Conservation (phyloP, 2,888 invertebrate species). For the Ferdinandea cuprea region DNA sequence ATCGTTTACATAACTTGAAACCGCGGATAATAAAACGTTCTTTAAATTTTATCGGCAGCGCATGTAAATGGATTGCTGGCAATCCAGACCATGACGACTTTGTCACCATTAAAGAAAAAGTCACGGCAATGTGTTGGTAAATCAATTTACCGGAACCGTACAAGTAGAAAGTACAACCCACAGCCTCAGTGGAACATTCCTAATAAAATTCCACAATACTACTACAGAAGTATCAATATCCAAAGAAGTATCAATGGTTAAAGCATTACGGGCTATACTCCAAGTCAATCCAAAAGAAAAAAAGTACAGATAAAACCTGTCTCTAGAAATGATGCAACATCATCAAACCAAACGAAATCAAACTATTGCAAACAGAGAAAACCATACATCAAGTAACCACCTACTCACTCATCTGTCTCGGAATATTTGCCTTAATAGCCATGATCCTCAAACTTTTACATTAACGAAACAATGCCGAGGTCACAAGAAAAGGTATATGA, state of each 20-base stretch:
- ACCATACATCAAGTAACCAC: too few species aligned
- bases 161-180: conserved; percentile 23
- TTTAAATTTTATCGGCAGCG: conserved; percentile 19
- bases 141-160: too few species aligned
- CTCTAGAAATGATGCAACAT: conserved; percentile 16
- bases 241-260: conserved; percentile 34
- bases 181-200: conserved; percentile 28
- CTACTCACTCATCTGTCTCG: conserved; percentile 15
- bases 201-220: conserved; percentile 56
- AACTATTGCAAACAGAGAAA: conserved; percentile 28
- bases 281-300: conserved; percentile 18
- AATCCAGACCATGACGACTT: too few species aligned
- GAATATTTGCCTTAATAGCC: conserved; percentile 11
- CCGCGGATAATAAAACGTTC: conserved; percentile 21
- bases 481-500: conserved; percentile 16
- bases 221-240: conserved; percentile 35
- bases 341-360: conserved; percentile 41
- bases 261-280: conserved; percentile 32
- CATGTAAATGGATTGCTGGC: conserved; percentile 38
- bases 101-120: background rate
- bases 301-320: conserved; percentile 2
- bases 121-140: too few species aligned
- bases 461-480: conserved; percentile 8
- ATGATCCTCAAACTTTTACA: conserved; percentile 1
- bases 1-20: background rate